Base-by-base conservation (phyloP, 2,797 vertebrate species). In the Distichodus sexfasciatus region DNA sequence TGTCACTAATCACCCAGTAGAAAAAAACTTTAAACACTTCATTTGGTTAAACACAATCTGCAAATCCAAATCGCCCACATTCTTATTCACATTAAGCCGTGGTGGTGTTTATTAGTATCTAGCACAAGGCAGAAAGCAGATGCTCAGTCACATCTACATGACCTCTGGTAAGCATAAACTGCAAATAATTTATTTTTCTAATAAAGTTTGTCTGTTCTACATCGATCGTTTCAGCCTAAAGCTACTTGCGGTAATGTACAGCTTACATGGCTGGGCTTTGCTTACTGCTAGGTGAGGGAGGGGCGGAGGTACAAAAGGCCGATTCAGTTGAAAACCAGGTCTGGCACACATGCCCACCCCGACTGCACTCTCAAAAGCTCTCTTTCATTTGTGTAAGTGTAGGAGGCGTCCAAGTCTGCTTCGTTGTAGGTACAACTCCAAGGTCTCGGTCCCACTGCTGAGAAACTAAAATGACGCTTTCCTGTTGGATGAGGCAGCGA, bases 251-350 rank as follows among this genome's bases (percentile, higher is more conserved):
- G 43, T 71, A 29, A 48, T 58, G 31, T 46, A 46, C 51, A 35
- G 28, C 64, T 48, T 57, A 78, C 64, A 62, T 41, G 38, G 63
- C 71, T 77, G 19, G 10, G n/a, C 36, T 41, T 40, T 72, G 57
- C 64, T 79, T 63, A 21, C 33, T 63, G 23, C 4, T 8, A 26
- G 63, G 19, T 59, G 29, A 60, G 47, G 77, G 69, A 29, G 14
- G 46, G 54, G 36, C 43, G 55, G 29, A 65, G 69, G 53, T 55
- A 86, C 86, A 90, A 85, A 84, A 72, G 74, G 36, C 28, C 85
- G 83, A 86, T 87, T 89, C 76, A 87, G 46, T 57, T 50, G 46
- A n/a, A 54, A 53, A 59, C 15, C 19, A 57, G 24, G 38, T 21
- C 46, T 61, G 67, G 38, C 33, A 35, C 31, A 54, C 51, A 58